Evolutionary conservation across 2,797 vertebrate genomes (phyloP).

Genomic region (Buceros bicornis): DNA sequence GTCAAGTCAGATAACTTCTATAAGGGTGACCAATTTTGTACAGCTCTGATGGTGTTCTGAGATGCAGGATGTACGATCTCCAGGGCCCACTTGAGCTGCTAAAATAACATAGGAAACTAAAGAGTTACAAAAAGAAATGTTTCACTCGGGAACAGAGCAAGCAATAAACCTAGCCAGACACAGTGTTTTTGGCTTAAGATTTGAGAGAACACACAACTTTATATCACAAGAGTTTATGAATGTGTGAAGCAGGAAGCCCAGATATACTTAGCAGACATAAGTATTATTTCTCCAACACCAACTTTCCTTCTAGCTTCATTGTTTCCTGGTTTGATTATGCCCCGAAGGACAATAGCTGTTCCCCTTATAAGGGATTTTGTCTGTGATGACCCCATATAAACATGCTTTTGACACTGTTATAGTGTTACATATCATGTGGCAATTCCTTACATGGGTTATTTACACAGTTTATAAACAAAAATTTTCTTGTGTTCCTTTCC

Average conservation of each 20-base stretch:
- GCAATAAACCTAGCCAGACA: constrained; percentile 46
- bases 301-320: neutral
- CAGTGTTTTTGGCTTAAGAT: constrained; percentile 15
- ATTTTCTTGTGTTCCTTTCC: neutral
- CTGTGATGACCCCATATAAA: neutral
- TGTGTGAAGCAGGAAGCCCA: constrained; percentile 56
- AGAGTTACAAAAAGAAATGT: constrained; percentile 41
- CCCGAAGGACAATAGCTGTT: neutral
- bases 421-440: neutral
- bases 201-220: constrained; percentile 37
- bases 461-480: neutral
- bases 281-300: constrained; percentile 19
- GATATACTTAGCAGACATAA: constrained; percentile 32
- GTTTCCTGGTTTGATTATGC: constrained; percentile 44
- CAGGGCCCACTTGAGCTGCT: neutral
- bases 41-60: constrained; percentile 1
- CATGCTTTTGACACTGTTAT: neutral
- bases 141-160: constrained; percentile 36
- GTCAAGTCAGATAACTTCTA: neutral
- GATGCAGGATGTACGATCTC: neutral
- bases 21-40: neutral
- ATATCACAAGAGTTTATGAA: constrained; percentile 35
- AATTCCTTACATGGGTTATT: neutral
- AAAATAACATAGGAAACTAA: constrained; percentile 39
- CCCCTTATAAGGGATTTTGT: neutral